phyloP scores from a whole-genome alignment of 2,113 vertebrate species.

The Ascaphus truei region DNA sequence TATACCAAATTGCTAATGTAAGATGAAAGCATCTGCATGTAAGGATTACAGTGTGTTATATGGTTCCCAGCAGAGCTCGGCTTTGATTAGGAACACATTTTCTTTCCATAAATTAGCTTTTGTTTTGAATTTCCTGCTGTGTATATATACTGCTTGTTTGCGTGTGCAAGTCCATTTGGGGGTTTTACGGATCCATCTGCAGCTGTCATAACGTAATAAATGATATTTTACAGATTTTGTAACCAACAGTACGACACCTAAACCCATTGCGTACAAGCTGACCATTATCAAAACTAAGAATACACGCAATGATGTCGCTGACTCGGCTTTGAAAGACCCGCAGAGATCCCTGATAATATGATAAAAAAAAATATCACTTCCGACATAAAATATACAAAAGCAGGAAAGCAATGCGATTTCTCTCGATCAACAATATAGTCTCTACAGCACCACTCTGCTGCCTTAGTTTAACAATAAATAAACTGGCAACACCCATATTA shows the following conservation, averaged over 20 bases:
- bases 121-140: constrained; percentile 69
- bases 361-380: too few relatives aligned
- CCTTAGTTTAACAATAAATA: too few relatives aligned
- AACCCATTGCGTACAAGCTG: neutral
- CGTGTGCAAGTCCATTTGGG: constrained; percentile 55
- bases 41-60: constrained; percentile 66
- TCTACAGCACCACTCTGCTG: too few relatives aligned
- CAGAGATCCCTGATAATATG: too few relatives aligned
- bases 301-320: too few relatives aligned
- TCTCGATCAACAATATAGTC: too few relatives aligned
- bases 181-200: constrained; percentile 54
- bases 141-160: constrained; percentile 63
- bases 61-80: constrained; percentile 65
- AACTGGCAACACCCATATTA: too few relatives aligned
- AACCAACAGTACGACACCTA: neutral
- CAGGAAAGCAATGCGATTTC: too few relatives aligned
- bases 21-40: constrained; percentile 62
- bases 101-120: constrained; percentile 81
- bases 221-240: neutral
- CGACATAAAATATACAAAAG: too few relatives aligned
- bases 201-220: constrained; percentile 42
- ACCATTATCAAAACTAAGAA: neutral
- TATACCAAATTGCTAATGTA: constrained; percentile 52
- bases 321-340: too few relatives aligned
- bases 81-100: constrained; percentile 77